Percentiles rank a stretch among this genome's conserved stretches.
Conservation (phyloP, 2,113 vertebrate species). For the Chloroceryle aenea region DNA sequence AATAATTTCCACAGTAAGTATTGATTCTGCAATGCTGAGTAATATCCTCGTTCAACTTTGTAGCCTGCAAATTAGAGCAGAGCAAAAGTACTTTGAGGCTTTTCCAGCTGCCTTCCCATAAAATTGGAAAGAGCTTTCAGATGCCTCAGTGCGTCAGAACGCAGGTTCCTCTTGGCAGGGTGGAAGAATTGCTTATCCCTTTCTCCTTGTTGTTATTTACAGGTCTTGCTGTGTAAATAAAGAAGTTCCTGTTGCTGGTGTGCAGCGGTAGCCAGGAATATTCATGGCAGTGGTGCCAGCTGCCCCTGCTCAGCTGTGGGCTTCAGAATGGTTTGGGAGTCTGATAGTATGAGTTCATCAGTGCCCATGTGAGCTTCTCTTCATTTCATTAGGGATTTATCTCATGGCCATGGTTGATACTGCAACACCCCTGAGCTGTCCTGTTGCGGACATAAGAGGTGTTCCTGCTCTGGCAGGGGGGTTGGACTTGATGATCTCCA, state of each 20-base stretch:
- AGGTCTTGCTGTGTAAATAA: not conserved
- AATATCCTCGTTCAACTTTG: not conserved
- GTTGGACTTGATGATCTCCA: too few species aligned
- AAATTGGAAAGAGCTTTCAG: not conserved
- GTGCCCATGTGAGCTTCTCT: not conserved
- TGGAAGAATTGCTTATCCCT: not conserved
- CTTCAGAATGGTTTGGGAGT: not conserved
- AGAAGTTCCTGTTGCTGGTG: accelerated
- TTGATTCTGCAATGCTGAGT: not conserved
- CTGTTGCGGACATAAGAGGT: not conserved
- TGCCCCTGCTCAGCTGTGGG: not conserved
- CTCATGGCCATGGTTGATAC: accelerated
- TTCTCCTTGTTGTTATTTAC: not conserved
- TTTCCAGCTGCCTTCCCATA: not conserved
- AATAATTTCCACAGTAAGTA: not conserved
- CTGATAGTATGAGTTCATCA: not conserved
- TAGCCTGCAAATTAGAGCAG: not conserved
- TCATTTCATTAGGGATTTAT: not conserved
- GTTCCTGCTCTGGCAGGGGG: too few species aligned
- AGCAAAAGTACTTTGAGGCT: not conserved
- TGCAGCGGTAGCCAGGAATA: not conserved
- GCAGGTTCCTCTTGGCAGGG: not conserved
- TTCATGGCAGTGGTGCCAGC: not conserved
- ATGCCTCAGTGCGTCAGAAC: not conserved
- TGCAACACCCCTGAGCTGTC: not conserved